phyloP scores from a whole-genome alignment of 2,113 vertebrate genomes.

The Neodon shergylaensis region DNA sequence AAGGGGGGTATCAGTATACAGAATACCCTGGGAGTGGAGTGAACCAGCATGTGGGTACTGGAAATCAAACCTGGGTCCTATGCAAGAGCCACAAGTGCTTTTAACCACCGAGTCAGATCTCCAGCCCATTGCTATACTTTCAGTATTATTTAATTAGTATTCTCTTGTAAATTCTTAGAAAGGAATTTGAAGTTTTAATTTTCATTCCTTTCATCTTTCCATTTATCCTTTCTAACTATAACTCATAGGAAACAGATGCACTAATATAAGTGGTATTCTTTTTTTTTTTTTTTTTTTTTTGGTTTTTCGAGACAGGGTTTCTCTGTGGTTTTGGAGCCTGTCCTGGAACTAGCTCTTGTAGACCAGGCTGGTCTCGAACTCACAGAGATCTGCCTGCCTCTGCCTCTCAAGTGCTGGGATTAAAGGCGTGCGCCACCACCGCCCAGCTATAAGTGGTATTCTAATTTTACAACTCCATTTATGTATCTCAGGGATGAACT shows the following conservation, averaged over 20 bases:
- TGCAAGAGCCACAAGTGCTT: neutral
- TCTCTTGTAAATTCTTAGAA: neutral
- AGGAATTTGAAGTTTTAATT: neutral
- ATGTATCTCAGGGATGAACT: neutral
- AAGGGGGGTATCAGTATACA: neutral
- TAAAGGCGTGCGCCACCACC: too few species aligned
- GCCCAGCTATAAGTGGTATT: neutral
- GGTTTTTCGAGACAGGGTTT: too few species aligned
- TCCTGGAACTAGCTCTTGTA: too few species aligned
- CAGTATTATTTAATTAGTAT: neutral
- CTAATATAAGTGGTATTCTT: neutral
- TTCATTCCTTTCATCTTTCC: constrained; percentile 21
- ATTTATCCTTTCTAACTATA: constrained; percentile 25
- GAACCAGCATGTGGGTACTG: neutral
- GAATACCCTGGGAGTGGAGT: neutral
- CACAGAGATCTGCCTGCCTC: too few species aligned
- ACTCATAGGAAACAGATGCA: neutral
- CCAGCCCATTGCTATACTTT: neutral
- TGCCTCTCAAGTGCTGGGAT: too few species aligned
- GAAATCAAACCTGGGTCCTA: neutral
- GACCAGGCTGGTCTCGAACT: too few species aligned
- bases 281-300: too few species aligned
- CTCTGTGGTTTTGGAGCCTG: too few species aligned
- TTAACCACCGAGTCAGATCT: neutral
- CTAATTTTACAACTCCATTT: neutral